Evolutionary conservation across 2,113 vertebrate species (phyloP).

Genomic region (Colistium nudipinnis): DNA sequence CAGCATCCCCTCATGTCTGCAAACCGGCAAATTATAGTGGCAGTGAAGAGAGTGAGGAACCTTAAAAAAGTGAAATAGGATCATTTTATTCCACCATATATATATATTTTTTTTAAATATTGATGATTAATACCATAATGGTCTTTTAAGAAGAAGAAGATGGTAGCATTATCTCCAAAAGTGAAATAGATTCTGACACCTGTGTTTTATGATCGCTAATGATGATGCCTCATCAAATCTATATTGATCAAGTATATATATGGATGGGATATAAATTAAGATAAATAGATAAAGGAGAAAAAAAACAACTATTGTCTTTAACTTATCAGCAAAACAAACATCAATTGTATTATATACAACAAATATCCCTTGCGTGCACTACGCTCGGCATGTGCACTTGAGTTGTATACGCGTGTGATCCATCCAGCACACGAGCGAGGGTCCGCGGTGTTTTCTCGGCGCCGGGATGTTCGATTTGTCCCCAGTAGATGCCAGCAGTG

Average conservation of each 20-base stretch:
- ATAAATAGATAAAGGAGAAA: not conserved
- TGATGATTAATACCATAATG: not conserved
- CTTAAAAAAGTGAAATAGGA: not conserved
- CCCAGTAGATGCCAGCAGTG: conserved; percentile 84
- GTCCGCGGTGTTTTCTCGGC: not conserved
- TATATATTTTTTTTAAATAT: not conserved
- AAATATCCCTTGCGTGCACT: not conserved
- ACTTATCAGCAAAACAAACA: no score
- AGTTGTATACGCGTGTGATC: not conserved
- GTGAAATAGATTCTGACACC: not conserved
- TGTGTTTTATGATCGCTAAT: not conserved
- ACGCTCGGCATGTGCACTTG: not conserved
- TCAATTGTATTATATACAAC: not conserved
- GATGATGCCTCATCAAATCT: not conserved
- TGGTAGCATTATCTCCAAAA: not conserved
- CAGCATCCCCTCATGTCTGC: no score
- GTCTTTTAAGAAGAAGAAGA: not conserved
- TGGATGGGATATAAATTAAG: not conserved
- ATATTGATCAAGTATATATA: not conserved
- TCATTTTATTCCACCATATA: not conserved
- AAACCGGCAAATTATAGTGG: not conserved
- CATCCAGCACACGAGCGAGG: not conserved
- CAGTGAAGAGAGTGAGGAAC: no score
- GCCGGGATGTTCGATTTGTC: not conserved
- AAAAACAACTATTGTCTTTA: not conserved